Evolutionary conservation across 2,888 invertebrate genomes (phyloP).

Genomic region (Zhengitettix transpicula): DNA sequence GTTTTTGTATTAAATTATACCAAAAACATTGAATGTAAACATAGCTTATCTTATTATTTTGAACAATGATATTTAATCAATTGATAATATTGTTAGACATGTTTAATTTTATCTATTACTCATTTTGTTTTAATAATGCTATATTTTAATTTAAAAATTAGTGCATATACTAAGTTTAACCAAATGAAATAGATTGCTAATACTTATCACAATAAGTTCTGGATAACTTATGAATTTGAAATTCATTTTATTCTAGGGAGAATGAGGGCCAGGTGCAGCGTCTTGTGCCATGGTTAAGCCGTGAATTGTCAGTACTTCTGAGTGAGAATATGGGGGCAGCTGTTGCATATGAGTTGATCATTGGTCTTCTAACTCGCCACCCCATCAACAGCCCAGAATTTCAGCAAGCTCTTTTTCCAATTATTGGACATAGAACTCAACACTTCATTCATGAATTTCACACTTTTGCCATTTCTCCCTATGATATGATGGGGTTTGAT

Average conservation of each 20-base stretch:
- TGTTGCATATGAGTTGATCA: slow-evolving; percentile 49
- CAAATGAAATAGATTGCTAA: neutral
- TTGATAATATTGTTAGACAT: too few species aligned
- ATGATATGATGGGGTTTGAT: slow-evolving; percentile 55
- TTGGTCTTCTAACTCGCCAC: slow-evolving; percentile 47
- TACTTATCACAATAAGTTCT: neutral
- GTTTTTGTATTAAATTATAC: too few species aligned
- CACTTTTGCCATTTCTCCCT: slow-evolving; percentile 72
- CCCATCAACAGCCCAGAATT: slow-evolving; percentile 54
- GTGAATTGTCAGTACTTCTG: slow-evolving; percentile 66
- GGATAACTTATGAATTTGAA: too few species aligned
- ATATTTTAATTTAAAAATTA: too few species aligned
- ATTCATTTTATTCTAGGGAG: slow-evolving; percentile 37
- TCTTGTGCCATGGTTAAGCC: slow-evolving; percentile 71
- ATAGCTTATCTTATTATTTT: too few species aligned
- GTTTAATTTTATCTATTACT: too few species aligned
- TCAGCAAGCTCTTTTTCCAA: slow-evolving; percentile 44
- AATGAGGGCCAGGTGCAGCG: slow-evolving; percentile 69
- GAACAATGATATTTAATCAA: too few species aligned
- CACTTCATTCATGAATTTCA: slow-evolving; percentile 85
- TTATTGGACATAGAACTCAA: slow-evolving; percentile 33
- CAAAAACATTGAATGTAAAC: too few species aligned
- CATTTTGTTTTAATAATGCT: too few species aligned
- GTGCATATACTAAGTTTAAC: too few species aligned
- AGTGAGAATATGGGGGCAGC: slow-evolving; percentile 45